Base-by-base conservation (phyloP, 2,888 invertebrate species). In the Leucoma salicis region DNA sequence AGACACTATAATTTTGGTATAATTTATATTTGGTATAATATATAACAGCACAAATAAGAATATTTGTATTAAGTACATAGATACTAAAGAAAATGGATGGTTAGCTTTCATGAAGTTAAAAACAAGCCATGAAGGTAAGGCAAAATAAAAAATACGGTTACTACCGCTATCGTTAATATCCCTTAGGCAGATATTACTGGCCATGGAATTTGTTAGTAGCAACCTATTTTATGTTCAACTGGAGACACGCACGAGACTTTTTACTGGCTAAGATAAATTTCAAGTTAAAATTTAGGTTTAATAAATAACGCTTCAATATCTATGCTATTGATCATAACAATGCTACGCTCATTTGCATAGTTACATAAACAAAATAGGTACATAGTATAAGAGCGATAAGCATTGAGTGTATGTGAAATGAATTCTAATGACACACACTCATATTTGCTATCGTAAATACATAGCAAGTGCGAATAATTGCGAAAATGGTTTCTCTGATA, bases 401-500 rank as follows among this genome's bases (percentile, higher is more conserved):
- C 65, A 66, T 62, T 63, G 59, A 46, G 55, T 56, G 62, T 66
- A 59, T 66, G 70, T 54, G 69, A 62, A 68, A 66, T 70, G 70
- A 74, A 73, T 75, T 72, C 63, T 73, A 70, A 74, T 73, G 68
- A 62, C 49, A 51, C 49, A 52, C 57, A 64, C 64, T 66, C 50
- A 52, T 49, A 55, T 56, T 42, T 56, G 45, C 45, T 50, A 46
- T 52, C n/a, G 8, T 8, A 21, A 21, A 8, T 21, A 21, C 21
- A 21, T 46, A 54, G 53, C 56, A 56, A 63, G 66, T 49, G 52
- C 56, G 55, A 64, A 63, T 63, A 59, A 49, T 60, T 51, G 53
- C 54, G 57, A 64, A 69, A 70, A 70, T 65, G 62, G 63, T 61
- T 57, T 55, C 66, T 70, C 68, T 65, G 76, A 80, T 81, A 78